Base-by-base conservation (phyloP, 2,888 invertebrate species). In the Salticus scenicus region DNA sequence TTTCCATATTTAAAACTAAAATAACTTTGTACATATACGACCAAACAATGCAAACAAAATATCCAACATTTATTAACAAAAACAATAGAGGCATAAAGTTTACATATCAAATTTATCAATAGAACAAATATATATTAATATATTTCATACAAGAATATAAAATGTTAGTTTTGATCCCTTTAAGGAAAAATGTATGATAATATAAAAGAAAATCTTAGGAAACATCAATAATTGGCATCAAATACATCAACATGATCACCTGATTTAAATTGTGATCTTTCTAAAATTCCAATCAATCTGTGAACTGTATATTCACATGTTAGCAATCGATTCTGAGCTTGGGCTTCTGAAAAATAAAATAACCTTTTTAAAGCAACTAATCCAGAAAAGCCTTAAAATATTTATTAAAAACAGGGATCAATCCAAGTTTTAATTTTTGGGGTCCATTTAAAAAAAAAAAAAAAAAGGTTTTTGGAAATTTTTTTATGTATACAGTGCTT, bases 161-260 rank as follows among this genome's bases (percentile, higher is more conserved):
- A 57, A 57, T 57, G 57, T 17, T 4, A 17, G 5, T 57, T 7
- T 57, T 57, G 57, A 57, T 17, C 42, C 42, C 42, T 12, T 47
- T 47, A 47, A 57, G 12, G 5, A 24, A 57, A n/a, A 17, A 12
- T n/a, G 24, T 57, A 57, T 5, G 24, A 24, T 24, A 4, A 57
- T 57, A 5, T 57, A 17, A 2, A 12, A 12, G 10, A 5, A 47
- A 10, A 17, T 17, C 7, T 20, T 20, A 57, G 57, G 20, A 57
- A 57, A 24, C 2, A 20, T 76, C 71, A 84, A 51, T 84, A 86
- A 57, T 80, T 63, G 27, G 57, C 31, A 91, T 97, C 96, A 91
- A 93, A 96, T 91, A 95, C 97, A 92, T 97, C 97, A 63, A 97
- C 93, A 90, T 96, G 96, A 90, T 95, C 95, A 0, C 97, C 97